Evolutionary conservation across 53 echinoderm and acorn worm genomes (phyloP).

Genomic region (Holothuria leucospilota): DNA sequence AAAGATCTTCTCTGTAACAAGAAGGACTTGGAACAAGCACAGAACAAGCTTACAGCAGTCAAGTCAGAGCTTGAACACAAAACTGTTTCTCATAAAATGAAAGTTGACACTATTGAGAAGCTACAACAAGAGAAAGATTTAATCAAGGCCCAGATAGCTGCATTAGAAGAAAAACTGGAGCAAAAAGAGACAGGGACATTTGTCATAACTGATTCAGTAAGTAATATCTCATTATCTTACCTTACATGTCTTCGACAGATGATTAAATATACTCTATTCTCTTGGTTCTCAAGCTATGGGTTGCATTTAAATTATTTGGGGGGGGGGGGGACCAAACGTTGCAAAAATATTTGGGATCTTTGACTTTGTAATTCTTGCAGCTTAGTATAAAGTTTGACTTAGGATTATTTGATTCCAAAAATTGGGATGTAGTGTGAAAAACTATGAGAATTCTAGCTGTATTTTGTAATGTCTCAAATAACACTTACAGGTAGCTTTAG

Average conservation of each 20-base stretch:
- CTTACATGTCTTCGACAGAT: background rate
- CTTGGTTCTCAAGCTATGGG: too few species aligned
- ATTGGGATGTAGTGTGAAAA: too few species aligned
- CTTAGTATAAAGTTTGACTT: too few species aligned
- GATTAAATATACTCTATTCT: too few species aligned
- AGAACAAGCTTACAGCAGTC: background rate
- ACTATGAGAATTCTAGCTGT: too few species aligned
- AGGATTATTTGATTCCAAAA: too few species aligned
- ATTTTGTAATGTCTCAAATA: too few species aligned
- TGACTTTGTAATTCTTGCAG: too few species aligned
- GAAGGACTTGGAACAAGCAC: background rate
- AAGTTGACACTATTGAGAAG: background rate
- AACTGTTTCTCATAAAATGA: background rate
- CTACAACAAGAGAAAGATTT: slow-evolving; percentile 13
- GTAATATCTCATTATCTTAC: background rate
- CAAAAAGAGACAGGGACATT: background rate
- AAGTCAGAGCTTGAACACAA: slow-evolving; percentile 4
- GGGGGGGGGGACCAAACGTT: too few species aligned
- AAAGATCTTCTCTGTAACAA: background rate
- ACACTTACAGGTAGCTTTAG: too few species aligned
- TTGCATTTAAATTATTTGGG: too few species aligned
- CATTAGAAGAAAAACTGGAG: background rate
- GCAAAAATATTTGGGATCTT: too few species aligned
- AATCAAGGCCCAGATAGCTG: background rate
- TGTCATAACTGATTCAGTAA: background rate